phyloP scores from a whole-genome alignment of 2,888 invertebrate species.

The Ichneumoninae sp. region DNA sequence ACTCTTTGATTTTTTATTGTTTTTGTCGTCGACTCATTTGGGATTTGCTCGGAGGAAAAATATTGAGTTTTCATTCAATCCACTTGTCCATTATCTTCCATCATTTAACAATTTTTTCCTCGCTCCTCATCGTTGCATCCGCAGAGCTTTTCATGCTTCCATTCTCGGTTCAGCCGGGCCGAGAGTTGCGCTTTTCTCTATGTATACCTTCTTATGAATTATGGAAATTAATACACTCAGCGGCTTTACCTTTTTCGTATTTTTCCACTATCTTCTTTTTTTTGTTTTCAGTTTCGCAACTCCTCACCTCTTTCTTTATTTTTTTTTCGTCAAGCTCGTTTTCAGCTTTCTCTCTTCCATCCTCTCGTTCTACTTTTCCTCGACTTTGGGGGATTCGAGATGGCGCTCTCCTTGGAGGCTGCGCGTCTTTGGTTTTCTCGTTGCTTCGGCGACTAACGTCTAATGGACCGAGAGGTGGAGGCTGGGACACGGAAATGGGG shows the following conservation, averaged over 20 bases:
- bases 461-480: constrained; percentile 59
- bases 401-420: constrained; percentile 26
- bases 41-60: constrained; percentile 18
- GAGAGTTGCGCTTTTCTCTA: constrained; percentile 20
- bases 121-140: constrained; percentile 32
- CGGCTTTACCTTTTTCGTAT: constrained; percentile 63
- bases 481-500: constrained; percentile 33
- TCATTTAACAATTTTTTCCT: constrained; percentile 46
- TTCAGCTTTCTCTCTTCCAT: constrained; percentile 58
- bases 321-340: constrained; percentile 72
- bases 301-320: constrained; percentile 34
- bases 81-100: constrained; percentile 39
- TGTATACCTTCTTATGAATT: constrained; percentile 67
- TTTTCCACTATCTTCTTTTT: constrained; percentile 20
- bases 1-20: neutral
- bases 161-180: constrained; percentile 9
- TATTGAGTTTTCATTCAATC: constrained; percentile 43
- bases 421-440: constrained; percentile 45
- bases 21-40: neutral
- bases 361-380: constrained; percentile 62
- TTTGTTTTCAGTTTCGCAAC: constrained; percentile 61
- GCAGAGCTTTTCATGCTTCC: constrained; percentile 33
- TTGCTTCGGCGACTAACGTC: constrained; percentile 49
- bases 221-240: constrained; percentile 74
- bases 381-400: constrained; percentile 28